These are phyloP conservation scores for Pristionchus maxplancki DNA, from an alignment of 2,888 invertebrate species.

Conservation along the genomic window DNA sequence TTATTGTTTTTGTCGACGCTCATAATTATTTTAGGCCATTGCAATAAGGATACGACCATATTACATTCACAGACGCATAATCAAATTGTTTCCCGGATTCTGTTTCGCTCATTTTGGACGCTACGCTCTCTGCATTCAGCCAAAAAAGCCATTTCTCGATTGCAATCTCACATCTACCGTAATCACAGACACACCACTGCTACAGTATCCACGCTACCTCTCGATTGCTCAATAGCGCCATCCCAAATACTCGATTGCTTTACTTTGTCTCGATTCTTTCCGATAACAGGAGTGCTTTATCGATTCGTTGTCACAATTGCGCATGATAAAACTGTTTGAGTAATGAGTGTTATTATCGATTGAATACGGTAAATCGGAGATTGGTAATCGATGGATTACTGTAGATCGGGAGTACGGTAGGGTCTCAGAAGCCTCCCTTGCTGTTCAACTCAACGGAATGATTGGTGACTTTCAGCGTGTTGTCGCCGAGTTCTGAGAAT, in stretches of 20 bases:
- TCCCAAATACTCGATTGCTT: conserved; percentile 14
- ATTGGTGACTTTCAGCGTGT: conserved; percentile 1
- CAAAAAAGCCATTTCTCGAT: conserved; percentile 2
- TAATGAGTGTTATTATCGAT: not conserved
- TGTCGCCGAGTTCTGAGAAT: not conserved
- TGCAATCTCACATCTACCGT: not conserved
- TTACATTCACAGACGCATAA: conserved; percentile 6
- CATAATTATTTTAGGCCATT: conserved; percentile 7
- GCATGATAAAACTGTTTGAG: conserved; percentile 6
- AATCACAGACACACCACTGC: conserved; percentile 30
- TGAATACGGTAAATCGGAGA: not conserved
- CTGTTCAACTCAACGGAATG: conserved; percentile 13
- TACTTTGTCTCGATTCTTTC: not conserved
- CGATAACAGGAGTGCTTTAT: conserved; percentile 15
- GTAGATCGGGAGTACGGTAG: not conserved
- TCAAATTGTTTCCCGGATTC: not conserved
- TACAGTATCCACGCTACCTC: conserved; percentile 32
- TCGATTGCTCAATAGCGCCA: not conserved
- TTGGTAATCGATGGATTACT: not conserved
- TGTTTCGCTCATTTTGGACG: not conserved
- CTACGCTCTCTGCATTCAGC: not conserved
- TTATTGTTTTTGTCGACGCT: not conserved
- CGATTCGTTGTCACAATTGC: not conserved
- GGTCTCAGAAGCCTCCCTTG: not conserved
- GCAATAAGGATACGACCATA: not conserved